Percentiles rank a stretch among this genome's conserved stretches.
Conservation (phyloP, 2,113 vertebrate species). For the Mesitornis unicolor region DNA sequence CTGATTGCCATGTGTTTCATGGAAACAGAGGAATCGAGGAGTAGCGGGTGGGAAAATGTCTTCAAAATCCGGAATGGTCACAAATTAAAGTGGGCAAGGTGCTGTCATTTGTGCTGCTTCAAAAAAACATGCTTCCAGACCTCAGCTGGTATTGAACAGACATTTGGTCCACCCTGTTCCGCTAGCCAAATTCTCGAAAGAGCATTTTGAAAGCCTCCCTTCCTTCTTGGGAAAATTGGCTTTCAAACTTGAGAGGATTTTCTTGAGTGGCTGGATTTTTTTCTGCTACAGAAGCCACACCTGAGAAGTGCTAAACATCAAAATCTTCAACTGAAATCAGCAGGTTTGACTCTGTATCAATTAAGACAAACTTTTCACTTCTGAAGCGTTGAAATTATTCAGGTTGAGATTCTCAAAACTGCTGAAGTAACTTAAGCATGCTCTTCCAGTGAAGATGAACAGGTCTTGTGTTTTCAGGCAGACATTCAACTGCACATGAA, state of each 20-base stretch:
- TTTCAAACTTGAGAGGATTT: background rate
- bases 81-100: background rate
- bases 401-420: background rate
- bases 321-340: background rate
- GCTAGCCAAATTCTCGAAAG: background rate
- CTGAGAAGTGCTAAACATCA: background rate
- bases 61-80: background rate
- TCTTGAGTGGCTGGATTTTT: background rate
- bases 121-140: background rate
- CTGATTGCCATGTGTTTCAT: rapidly evolving
- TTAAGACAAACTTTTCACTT: background rate
- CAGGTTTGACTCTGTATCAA: background rate
- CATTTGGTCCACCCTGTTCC: background rate
- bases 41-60: background rate
- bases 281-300: background rate
- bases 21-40: background rate
- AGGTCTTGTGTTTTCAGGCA: background rate
- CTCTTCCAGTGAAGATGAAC: background rate
- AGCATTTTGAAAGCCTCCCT: background rate
- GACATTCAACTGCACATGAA: background rate
- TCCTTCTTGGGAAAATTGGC: background rate
- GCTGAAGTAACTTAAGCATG: background rate
- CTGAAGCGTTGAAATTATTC: background rate
- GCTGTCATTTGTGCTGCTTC: background rate
- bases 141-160: background rate